Conservation (phyloP, 2,113 vertebrate species). For the Cryptomyrus ogoouensis region DNA sequence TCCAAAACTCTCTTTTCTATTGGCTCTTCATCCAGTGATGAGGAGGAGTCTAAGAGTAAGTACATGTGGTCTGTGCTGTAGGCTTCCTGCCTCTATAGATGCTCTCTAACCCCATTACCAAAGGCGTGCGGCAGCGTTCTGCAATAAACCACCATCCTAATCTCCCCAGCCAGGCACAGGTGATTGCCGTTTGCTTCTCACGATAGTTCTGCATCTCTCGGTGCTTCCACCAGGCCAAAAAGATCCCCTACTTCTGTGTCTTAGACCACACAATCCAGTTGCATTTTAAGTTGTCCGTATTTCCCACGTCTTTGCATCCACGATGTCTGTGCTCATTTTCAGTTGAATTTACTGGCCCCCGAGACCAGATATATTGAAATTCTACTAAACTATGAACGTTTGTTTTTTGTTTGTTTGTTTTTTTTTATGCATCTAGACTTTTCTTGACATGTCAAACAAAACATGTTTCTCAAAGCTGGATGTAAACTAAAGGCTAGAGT, state of each 20-base stretch:
- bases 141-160: background rate
- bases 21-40: conserved; percentile 78
- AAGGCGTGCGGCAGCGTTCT: background rate
- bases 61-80: conserved; percentile 37
- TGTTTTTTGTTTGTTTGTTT: background rate
- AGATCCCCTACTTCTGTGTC: background rate
- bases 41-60: conserved; percentile 78
- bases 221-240: background rate
- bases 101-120: conserved; percentile 4
- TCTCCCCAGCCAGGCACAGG: background rate
- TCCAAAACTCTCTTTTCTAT: conserved; percentile 80
- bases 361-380: background rate
- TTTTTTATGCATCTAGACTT: background rate
- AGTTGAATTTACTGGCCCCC: background rate
- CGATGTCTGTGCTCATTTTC: background rate
- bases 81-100: background rate
- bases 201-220: background rate
- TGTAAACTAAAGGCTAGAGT: background rate
- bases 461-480: background rate
- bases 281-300: background rate
- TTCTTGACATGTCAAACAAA: background rate
- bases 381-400: background rate
- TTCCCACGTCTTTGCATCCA: background rate
- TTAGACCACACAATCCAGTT: background rate
- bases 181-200: background rate